phyloP scores from a whole-genome alignment of 2,797 vertebrate genomes.

The Xenopus petersii region DNA sequence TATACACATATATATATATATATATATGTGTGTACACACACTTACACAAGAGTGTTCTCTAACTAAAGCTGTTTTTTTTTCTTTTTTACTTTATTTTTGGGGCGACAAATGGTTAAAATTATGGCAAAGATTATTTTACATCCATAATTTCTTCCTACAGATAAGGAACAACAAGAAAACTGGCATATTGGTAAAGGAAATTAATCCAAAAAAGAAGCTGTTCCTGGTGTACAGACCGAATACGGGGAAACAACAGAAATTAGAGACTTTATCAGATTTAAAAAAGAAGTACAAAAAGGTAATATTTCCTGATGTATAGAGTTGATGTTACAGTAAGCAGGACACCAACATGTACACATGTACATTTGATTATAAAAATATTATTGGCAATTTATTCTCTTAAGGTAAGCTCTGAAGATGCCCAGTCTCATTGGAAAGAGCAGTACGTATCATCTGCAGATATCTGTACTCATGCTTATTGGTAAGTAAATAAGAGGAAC shows the following conservation, averaged over 20 bases:
- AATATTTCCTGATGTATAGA: slow-evolving; percentile 13
- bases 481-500: slow-evolving; percentile 68
- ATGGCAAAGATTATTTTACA: too few relatives aligned
- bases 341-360: too few relatives aligned
- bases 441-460: slow-evolving; percentile 90
- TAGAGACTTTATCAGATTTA: slow-evolving; percentile 88
- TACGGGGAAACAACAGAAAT: slow-evolving; percentile 92
- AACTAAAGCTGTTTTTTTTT: too few relatives aligned
- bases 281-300: slow-evolving; percentile 99
- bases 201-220: slow-evolving; percentile 92
- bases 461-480: slow-evolving; percentile 94
- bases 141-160: slow-evolving; percentile 57
- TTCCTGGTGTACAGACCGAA: slow-evolving; percentile 95
- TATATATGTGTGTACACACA: too few relatives aligned
- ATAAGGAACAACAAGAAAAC: slow-evolving; percentile 98
- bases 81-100: too few relatives aligned
- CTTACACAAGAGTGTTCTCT: too few relatives aligned
- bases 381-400: background rate
- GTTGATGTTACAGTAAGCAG: too few relatives aligned
- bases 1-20: too few relatives aligned
- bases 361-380: too few relatives aligned
- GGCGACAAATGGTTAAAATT: too few relatives aligned
- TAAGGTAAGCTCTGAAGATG: slow-evolving; percentile 91
- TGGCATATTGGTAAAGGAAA: slow-evolving; percentile 89
- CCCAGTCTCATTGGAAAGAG: slow-evolving; percentile 89